Evolutionary conservation across 1,140 invertebrate genomes (phyloP), one percentile per base, ranked within the genome.

Genomic region (Halesus radiatus): DNA sequence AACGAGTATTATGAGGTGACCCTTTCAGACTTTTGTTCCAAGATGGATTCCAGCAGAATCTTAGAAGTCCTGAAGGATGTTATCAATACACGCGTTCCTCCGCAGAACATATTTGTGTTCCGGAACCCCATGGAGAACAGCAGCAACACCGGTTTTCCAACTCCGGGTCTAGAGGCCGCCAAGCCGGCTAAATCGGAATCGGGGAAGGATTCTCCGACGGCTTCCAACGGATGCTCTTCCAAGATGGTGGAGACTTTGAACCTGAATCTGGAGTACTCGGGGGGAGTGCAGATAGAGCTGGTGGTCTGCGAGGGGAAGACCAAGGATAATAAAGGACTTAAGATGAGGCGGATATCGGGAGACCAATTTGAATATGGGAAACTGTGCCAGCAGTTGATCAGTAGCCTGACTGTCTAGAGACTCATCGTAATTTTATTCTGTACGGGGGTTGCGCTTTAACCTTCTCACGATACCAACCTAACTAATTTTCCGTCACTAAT

Each of bases 301-400:
- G 93, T 96, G 84, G 93, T 97, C 0, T 95, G 93, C 85, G 93
- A 95, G 84, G 93, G 93, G 29, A 94, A 94, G 80, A 91, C 90
- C 66, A 92, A 92, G 80, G 93, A 95, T 85, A 92, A 93, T 60
- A 97, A 96, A 84, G 95, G 96, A 7, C 91, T 98, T 78, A 97
- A 97, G 85, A 94, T 98, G 92, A 89, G 96, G 77, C 91, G 96
- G 86, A 96, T 98, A 81, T 97, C 96, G 0, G 97, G 97, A 3
- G 96, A 98, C 88, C 95, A 96, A 87, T 90, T 94, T 79, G 95
- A 97, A 85, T 98, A 98, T 86, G 95, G 94, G 80, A 95, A 96
- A 86, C 91, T 98, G 16, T 98, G 96, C 88, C 95, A 97, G 85
- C 95, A 97, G 86, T 89, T 98, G 72, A 95, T 98, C 60, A 95